phyloP scores from a whole-genome alignment of 2,888 invertebrate genomes.

The Cynaeus angustus region DNA sequence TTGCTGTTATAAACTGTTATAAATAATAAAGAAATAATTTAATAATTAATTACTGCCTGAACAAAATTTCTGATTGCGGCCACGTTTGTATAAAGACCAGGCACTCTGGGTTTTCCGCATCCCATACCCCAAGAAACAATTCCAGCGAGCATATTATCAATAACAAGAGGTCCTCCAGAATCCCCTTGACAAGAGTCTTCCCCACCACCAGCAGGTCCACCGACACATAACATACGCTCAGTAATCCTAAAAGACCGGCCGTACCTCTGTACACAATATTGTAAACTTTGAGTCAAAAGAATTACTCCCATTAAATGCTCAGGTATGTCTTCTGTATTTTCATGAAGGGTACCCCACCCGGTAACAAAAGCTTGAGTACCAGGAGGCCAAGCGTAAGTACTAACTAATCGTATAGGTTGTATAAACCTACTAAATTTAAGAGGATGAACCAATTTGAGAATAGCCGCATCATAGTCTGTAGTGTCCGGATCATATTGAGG shows the following conservation, averaged over 20 bases:
- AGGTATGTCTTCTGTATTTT: slow-evolving; percentile 28
- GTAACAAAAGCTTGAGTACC: slow-evolving; percentile 64
- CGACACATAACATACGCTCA: slow-evolving; percentile 58
- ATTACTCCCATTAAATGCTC: not conserved
- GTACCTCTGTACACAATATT: slow-evolving; percentile 56
- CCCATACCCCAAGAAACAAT: slow-evolving; percentile 12
- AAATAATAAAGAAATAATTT: not conserved
- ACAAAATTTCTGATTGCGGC: slow-evolving; percentile 5
- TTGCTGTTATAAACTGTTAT: too few species aligned
- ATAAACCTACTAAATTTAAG: slow-evolving; percentile 64
- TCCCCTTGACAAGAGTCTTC: slow-evolving; percentile 68
- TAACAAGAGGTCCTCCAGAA: slow-evolving; percentile 71
- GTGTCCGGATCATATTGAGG: slow-evolving; percentile 71
- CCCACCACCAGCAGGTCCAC: slow-evolving; percentile 53
- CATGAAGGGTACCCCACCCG: slow-evolving; percentile 66
- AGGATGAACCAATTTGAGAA: slow-evolving; percentile 67
- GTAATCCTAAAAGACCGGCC: slow-evolving; percentile 48
- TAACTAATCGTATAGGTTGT: not conserved
- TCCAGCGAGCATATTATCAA: slow-evolving; percentile 42
- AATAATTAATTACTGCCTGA: not conserved
- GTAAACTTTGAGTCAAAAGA: slow-evolving; percentile 52
- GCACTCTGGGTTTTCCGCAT: slow-evolving; percentile 29
- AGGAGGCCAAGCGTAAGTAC: not conserved
- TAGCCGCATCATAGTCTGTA: slow-evolving; percentile 56
- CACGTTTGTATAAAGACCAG: slow-evolving; percentile 26